Percentiles rank a stretch among this genome's conserved stretches.
phyloP scores from a whole-genome alignment of 2,113 vertebrate genomes.

The Polypterus bichir region DNA sequence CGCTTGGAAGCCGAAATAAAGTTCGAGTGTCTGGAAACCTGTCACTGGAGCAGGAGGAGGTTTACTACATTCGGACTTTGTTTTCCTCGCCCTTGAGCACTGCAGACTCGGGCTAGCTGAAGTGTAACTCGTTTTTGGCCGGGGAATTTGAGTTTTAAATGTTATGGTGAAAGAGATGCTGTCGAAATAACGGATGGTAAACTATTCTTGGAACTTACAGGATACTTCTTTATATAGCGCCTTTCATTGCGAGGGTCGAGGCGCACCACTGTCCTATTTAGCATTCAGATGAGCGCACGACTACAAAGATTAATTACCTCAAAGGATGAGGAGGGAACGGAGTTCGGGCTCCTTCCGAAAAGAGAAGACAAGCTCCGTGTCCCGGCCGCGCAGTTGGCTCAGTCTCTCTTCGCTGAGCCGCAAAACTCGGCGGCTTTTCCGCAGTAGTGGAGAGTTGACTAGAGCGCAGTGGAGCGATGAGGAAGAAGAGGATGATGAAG shows the following conservation, averaged over 20 bases:
- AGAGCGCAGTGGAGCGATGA: conserved; percentile 41
- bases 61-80: no score
- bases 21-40: no score
- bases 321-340: conserved; percentile 75
- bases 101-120: no score
- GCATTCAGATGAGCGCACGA: not conserved
- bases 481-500: conserved; percentile 50
- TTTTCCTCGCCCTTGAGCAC: no score
- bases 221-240: not conserved
- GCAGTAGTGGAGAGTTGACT: conserved; percentile 73
- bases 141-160: not conserved
- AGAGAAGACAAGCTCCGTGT: conserved; percentile 58
- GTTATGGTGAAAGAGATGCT: not conserved
- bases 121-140: no score
- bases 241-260: not conserved
- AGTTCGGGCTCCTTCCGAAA: conserved; percentile 58
- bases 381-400: conserved; percentile 83
- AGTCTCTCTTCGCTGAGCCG: conserved; percentile 74
- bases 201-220: not conserved
- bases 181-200: not conserved
- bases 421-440: conserved; percentile 75
- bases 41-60: no score
- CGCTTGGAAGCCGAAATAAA: no score
- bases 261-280: conserved; percentile 10
- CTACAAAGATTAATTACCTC: conserved; percentile 18